Percentiles rank a stretch among this genome's conserved stretches.
Evolutionary conservation across 2,888 invertebrate genomes (phyloP).

Genomic region (Phyllotreta striolata): DNA sequence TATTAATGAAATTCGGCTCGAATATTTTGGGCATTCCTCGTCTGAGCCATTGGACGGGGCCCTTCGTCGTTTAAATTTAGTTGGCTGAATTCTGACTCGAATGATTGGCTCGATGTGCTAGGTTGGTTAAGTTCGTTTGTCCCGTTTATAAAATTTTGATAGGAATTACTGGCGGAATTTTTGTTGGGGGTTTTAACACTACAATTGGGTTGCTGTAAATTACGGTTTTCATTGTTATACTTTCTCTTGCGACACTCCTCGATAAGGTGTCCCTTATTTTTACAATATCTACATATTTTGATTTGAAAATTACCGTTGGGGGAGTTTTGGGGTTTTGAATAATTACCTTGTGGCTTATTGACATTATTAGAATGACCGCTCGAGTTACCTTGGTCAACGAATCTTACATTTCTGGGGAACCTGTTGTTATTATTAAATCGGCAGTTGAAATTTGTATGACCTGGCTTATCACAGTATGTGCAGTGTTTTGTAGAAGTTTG

Average conservation of each 20-base stretch:
- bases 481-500: not conserved
- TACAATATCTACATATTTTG: slow-evolving; percentile 1
- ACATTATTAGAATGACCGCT: not conserved
- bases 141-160: not conserved
- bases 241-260: not conserved
- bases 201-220: too few relatives aligned
- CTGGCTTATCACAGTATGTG: not conserved
- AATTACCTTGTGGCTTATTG: not conserved
- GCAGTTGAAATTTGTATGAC: not conserved
- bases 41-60: not conserved
- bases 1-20: slow-evolving; percentile 1
- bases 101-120: not conserved
- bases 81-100: not conserved
- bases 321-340: not conserved
- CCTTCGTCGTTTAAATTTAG: too few relatives aligned
- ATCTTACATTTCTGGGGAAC: not conserved
- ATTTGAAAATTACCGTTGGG: not conserved
- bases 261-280: slow-evolving; percentile 1
- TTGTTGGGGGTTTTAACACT: too few relatives aligned
- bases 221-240: too few relatives aligned
- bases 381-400: not conserved
- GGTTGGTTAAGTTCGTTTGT: not conserved
- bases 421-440: not conserved
- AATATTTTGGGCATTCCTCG: not conserved
- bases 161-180: not conserved